phyloP scores from a whole-genome alignment of 2,113 vertebrate genomes.

The Merops nubicus region DNA sequence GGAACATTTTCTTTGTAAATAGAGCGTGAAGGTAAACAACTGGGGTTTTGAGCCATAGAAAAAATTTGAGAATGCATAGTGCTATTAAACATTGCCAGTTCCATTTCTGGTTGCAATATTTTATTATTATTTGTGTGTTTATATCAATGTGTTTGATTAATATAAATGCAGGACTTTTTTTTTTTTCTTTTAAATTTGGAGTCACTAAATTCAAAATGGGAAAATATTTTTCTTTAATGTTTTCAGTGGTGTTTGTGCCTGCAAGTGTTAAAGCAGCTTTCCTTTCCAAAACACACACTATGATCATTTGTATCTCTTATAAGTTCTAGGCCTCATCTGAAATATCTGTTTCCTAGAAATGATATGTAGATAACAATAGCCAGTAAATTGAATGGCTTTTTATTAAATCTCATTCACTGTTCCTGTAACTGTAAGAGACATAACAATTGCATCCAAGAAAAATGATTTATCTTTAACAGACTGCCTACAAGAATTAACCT shows the following conservation, averaged over 20 bases:
- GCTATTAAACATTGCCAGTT: neutral
- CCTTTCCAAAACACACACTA: neutral
- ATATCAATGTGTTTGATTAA: neutral
- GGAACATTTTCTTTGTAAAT: neutral
- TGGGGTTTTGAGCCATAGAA: neutral
- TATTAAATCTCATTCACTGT: neutral
- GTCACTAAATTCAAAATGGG: neutral
- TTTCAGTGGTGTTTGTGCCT: neutral
- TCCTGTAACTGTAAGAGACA: neutral
- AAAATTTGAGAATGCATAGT: neutral
- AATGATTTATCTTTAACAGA: neutral
- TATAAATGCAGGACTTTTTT: neutral
- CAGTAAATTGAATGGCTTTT: neutral
- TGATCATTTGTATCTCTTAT: neutral
- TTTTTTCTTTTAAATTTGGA: neutral
- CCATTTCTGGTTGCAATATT: accelerated
- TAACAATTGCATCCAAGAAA: neutral
- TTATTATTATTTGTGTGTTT: neutral
- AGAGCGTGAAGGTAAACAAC: neutral
- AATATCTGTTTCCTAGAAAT: neutral
- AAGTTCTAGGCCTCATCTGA: neutral
- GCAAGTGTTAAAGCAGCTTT: neutral
- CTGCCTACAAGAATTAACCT: neutral
- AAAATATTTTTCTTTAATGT: neutral
- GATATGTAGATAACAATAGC: neutral